These are phyloP conservation scores for Yponomeuta evonymella DNA, from an alignment of 2,888 invertebrate species.

Conservation along the genomic window DNA sequence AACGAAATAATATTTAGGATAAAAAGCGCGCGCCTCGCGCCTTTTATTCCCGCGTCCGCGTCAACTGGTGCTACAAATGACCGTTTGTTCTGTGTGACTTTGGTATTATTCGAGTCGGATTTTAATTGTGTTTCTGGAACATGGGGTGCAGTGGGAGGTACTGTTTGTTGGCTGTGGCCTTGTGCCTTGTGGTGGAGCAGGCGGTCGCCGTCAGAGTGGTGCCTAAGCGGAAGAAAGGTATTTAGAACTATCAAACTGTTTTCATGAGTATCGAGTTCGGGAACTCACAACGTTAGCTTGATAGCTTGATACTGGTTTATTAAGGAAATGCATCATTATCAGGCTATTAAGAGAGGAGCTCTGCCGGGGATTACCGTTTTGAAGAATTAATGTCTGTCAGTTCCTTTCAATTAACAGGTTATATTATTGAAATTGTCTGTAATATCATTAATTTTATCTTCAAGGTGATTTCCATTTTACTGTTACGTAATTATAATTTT, in stretches of 20 bases:
- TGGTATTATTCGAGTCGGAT: conserved; percentile 26
- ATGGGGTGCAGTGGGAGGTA: conserved; percentile 73
- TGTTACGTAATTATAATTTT: no score
- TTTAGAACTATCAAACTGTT: conserved; percentile 22
- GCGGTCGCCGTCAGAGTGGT: conserved; percentile 74
- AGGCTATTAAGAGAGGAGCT: background rate
- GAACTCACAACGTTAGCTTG: no score
- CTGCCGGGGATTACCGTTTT: no score
- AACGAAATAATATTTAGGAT: background rate
- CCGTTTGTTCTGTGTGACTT: conserved; percentile 50
- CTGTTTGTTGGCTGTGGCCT: conserved; percentile 68
- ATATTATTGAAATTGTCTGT: no score
- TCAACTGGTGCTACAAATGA: conserved; percentile 48
- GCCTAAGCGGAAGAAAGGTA: conserved; percentile 77
- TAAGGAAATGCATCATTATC: background rate
- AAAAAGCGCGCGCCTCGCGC: conserved; percentile 40
- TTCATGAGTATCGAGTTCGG: background rate
- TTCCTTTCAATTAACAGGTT: no score
- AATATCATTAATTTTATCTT: no score
- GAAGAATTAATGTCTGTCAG: no score
- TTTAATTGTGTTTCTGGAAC: conserved; percentile 23
- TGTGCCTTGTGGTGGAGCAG: conserved; percentile 70
- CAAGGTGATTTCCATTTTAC: no score
- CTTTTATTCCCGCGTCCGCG: conserved; percentile 37
- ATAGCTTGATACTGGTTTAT: background rate